Evolutionary conservation across 2,888 invertebrate genomes (phyloP), one percentile per base, ranked within the genome.

Genomic region (Drosophila emarginata): DNA sequence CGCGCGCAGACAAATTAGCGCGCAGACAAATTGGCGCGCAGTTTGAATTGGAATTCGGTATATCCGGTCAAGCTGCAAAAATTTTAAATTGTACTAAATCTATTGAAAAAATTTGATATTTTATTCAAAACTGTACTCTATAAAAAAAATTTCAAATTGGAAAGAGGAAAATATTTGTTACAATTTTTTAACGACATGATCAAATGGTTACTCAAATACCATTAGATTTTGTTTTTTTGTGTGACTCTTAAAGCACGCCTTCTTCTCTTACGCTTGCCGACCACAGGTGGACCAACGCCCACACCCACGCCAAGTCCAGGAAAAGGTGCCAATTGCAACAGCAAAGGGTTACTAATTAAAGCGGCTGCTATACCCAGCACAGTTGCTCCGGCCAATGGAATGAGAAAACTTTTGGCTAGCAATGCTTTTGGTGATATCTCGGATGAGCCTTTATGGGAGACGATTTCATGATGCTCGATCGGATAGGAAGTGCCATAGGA

Each of bases 351-450:
- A 77, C 94, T 94, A 64, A 96, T 95, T 67, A 96, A 92, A 14
- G 96, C 95, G 15, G 96, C 96, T 1, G 96, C 96, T 39, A 96
- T 96, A 50, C 96, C 96, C 60, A 96, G 91, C 12, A 97, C 93
- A 0, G 96, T 96, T 57, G 96, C 94, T 21, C 96, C 96, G 45
- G 96, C 96, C 75, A 96, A 91, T 1, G 96, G 96, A 90, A 95
- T 93, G 58, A 95, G 91, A 53, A 95, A 91, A 40, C 94, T 93
- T 91, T 94, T 94, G 45, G 91, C 90, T 50, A 92, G 78, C 32
- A 91, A 76, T 40, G 90, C 90, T 60, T 91, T 92, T 5, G 82
- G 81, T 4, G 89, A 86, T 23, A 89, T 12, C 60, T 91, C 90
- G 2, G 77, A 64, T 36, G 77, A 64, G 2, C 86, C 86, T 65